phyloP scores from a whole-genome alignment of 2,113 vertebrate species.

The Pavo muticus region DNA sequence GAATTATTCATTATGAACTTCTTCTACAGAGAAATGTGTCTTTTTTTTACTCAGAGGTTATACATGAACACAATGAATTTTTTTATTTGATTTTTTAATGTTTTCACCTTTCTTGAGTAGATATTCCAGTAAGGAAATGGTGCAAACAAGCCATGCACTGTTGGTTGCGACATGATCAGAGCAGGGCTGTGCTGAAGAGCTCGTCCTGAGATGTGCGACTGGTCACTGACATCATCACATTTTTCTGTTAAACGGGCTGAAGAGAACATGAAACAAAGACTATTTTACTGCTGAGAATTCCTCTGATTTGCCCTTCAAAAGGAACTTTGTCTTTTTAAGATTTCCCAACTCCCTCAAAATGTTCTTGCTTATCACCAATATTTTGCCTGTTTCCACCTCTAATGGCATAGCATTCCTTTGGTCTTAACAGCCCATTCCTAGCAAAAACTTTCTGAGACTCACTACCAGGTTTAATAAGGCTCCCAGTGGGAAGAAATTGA shows the following conservation, averaged over 20 bases:
- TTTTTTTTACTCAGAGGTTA: neutral
- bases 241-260: neutral
- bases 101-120: neutral
- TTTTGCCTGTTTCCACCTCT: slow-evolving; percentile 35
- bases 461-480: slow-evolving; percentile 61
- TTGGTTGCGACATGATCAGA: neutral
- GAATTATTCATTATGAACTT: slow-evolving; percentile 66
- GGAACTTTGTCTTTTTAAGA: slow-evolving; percentile 12
- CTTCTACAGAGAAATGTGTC: neutral
- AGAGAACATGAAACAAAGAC: slow-evolving; percentile 23
- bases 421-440: slow-evolving; percentile 48
- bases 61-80: neutral
- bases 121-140: neutral
- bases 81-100: neutral
- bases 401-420: slow-evolving; percentile 25
- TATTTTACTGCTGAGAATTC: neutral
- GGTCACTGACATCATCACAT: slow-evolving; percentile 10
- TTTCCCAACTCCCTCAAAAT: slow-evolving; percentile 14
- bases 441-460: slow-evolving; percentile 57
- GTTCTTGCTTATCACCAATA: slow-evolving; percentile 30
- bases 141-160: neutral
- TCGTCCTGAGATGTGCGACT: neutral
- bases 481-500: slow-evolving; percentile 65
- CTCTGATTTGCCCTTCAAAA: slow-evolving; percentile 38
- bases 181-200: neutral